These are phyloP conservation scores for Marcusenius ussheri DNA, from an alignment of 2,113 vertebrate genomes.

Conservation along the genomic window DNA sequence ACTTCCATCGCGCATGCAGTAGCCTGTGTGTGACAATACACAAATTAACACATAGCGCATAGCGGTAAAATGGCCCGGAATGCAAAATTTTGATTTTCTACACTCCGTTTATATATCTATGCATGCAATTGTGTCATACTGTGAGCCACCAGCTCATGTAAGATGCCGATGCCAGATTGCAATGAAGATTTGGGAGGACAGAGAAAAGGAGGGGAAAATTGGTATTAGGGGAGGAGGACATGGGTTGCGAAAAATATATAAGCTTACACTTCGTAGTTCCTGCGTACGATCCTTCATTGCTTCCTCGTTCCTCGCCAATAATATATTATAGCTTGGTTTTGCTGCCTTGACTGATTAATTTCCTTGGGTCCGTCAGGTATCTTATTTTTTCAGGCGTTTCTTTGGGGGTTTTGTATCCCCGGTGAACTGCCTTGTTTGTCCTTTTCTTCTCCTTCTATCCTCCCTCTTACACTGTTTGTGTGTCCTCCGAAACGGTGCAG, in stretches of 20 bases:
- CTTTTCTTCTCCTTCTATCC: slow-evolving; percentile 4
- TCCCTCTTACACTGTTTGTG: slow-evolving; percentile 33
- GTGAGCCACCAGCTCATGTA: slow-evolving; percentile 15
- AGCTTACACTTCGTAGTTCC: slow-evolving; percentile 54
- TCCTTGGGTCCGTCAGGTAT: slow-evolving; percentile 27
- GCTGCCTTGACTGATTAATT: slow-evolving; percentile 31
- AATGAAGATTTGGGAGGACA: slow-evolving; percentile 28
- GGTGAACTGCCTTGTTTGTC: slow-evolving; percentile 19
- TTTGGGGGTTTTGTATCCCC: slow-evolving; percentile 21
- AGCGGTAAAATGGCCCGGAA: slow-evolving; percentile 23
- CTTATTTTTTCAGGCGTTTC: slow-evolving; percentile 19
- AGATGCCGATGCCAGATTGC: slow-evolving; percentile 34
- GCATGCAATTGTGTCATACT: background rate
- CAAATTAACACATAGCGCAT: slow-evolving; percentile 2
- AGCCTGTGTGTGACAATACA: slow-evolving; percentile 18
- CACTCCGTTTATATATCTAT: background rate
- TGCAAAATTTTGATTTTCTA: background rate
- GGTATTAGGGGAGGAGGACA: slow-evolving; percentile 19
- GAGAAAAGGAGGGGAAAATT: slow-evolving; percentile 27
- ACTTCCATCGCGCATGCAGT: slow-evolving; percentile 24
- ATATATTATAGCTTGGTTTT: slow-evolving; percentile 33
- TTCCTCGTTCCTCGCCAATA: slow-evolving; percentile 39
- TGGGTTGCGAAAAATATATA: slow-evolving; percentile 28
- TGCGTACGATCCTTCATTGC: slow-evolving; percentile 54
- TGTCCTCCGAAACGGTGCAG: slow-evolving; percentile 42